Base-by-base conservation (phyloP, 2,888 invertebrate genomes). In the Idaea biselata region DNA sequence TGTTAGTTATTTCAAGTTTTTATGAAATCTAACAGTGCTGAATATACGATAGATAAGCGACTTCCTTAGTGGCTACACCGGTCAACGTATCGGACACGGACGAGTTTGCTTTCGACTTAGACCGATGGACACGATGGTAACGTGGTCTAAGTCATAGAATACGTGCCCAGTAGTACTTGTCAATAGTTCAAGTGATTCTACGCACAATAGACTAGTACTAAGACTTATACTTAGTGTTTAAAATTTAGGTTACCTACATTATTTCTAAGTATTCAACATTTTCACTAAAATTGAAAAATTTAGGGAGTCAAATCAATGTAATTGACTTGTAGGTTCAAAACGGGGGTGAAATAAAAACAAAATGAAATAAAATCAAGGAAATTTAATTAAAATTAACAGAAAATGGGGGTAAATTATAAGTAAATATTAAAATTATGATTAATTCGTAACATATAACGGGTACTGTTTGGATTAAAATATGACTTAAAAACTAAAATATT, bases 281-380 rank as follows among this genome's bases (percentile, higher is more conserved):
- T 81, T 80, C 60, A 70, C 65, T 86, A 77, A 90, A 92, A 92
- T 92, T 92, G 91, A 89, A 90, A 90, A 92, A 90, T 91, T 91
- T 91, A 92, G 91, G 91, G 91, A 92, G 91, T 89, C 91, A 91
- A 88, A 80, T 70, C 63, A 82, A 79, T 71, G 67, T 91, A 91
- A 91, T 91, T 91, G 91, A 91, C 91, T 88, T 87, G 89, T 89
- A 89, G 89, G 88, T 80, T 79, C 66, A 67, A 81, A 79, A 70
- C 75, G 73, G 69, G 70, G 73, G 63, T 60, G 65, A 71, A 73
- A 72, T 65, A 68, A 77, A 79, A 78, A 76, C 66, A 73, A 75
- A 80, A 77, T 69, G 78, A 75, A 70, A 77, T 78, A 78, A 76
- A 76, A 73, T 76, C 66, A 79, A 82, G 77, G 70, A 78, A 79